These are phyloP conservation scores for Andrena haemorrhoa DNA, from an alignment of 2,888 invertebrate genomes.

Conservation along the genomic window DNA sequence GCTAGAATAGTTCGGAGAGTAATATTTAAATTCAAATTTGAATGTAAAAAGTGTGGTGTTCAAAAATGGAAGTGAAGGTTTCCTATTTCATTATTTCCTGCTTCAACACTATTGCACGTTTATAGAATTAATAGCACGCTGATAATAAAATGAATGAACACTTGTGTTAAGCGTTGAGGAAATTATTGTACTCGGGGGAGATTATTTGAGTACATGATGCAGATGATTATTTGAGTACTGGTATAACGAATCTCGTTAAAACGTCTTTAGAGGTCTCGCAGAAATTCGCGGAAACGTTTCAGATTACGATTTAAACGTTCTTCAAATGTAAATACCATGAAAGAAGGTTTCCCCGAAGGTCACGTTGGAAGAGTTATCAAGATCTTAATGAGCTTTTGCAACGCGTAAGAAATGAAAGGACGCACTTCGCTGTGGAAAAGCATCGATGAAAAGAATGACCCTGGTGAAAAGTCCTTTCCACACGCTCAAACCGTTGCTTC, in stretches of 20 bases:
- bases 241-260: background rate
- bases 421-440: conserved; percentile 3
- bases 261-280: background rate
- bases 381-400: background rate
- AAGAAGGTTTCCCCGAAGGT: background rate
- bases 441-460: conserved; percentile 21
- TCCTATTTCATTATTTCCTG: too few relatives aligned
- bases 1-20: too few relatives aligned
- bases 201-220: too few relatives aligned
- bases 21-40: too few relatives aligned
- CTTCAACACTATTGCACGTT: background rate
- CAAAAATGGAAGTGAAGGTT: too few relatives aligned
- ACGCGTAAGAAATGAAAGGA: conserved; percentile 5
- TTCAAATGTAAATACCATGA: background rate
- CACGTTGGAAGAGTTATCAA: background rate
- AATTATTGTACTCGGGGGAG: too few relatives aligned
- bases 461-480: background rate
- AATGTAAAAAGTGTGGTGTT: background rate
- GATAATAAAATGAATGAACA: background rate
- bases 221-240: background rate
- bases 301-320: background rate
- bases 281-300: background rate
- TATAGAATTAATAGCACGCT: background rate
- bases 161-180: too few relatives aligned
- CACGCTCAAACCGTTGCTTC: background rate